Percentiles rank a stretch among this genome's conserved stretches.
phyloP scores from a whole-genome alignment of 2,113 vertebrate species.

The Blennius ocellaris region DNA sequence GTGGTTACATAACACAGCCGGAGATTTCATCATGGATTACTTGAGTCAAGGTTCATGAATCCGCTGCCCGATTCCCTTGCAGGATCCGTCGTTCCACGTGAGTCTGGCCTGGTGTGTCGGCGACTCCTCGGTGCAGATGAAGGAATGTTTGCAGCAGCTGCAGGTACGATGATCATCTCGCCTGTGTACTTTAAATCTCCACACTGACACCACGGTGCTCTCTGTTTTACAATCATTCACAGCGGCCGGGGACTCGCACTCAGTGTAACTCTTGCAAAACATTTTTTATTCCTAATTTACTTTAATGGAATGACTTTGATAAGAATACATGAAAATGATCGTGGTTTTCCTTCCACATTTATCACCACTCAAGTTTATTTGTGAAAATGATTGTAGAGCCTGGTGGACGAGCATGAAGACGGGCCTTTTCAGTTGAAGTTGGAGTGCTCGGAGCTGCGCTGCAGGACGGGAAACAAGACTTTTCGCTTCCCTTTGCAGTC shows the following conservation, averaged over 20 bases:
- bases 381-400: conserved; percentile 70
- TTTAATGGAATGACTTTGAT: no score
- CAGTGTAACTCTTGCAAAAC: no score
- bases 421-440: conserved; percentile 80
- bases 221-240: no score
- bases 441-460: conserved; percentile 85
- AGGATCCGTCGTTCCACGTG: conserved; percentile 95
- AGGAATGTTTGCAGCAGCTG: conserved; percentile 82
- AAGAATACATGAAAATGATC: no score
- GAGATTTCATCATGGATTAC: no score
- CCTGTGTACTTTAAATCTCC: no score
- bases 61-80: not conserved
- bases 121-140: conserved; percentile 80
- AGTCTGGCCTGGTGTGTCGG: conserved; percentile 96
- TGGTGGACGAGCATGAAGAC: conserved; percentile 89
- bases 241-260: no score
- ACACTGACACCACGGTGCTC: no score
- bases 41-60: not conserved
- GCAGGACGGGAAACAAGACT: conserved; percentile 92
- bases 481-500: conserved; percentile 86
- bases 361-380: no score
- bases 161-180: conserved; percentile 83
- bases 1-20: no score
- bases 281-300: no score
- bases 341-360: no score